Evolutionary conservation across 1,140 invertebrate species (phyloP), one percentile per base, ranked within the genome.

Genomic region (Druon quercuslanigerum): DNA sequence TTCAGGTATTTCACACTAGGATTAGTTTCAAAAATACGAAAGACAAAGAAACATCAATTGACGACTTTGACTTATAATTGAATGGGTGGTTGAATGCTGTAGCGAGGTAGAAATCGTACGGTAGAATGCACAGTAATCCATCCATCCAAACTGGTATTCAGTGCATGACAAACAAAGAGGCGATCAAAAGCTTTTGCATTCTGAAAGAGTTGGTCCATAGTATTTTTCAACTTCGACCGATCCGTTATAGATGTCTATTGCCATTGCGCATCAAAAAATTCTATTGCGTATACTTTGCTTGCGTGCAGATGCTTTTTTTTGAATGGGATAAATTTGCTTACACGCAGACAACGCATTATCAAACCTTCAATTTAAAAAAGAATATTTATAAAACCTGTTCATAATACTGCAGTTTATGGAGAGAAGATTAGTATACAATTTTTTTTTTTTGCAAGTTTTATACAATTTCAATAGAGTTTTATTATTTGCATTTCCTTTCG

Each of bases 121-220:
- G 56, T 70, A 72, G 74, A 83, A 74, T 82, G 76, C 77, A 71
- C 73, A 72, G 75, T 84, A 84, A 87, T 88, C 77, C 78, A 86
- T 86, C 81, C 73, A 85, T 87, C 79, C 73, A 79, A 84, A 78
- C 79, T 85, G 82, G 72, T 82, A 86, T 86, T 88, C 82, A 82
- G 72, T 40, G 78, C 74, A 78, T 77, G 72, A 84, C 81, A 85
- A 88, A 87, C 86, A 88, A 88, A 86, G 80, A 78, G 71, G 60
- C 80, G 77, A 87, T 88, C 87, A 87, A 86, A 87, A 85, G 84
- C 84, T 83, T 80, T 80, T 52, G 77, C 79, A 75, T 75, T 73
- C 50, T 77, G 80, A 87, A 86, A 87, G 79, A 87, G 84, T 86
- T 80, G 72, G 76, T 75, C 73, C 60, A 74, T 73, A 71, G 76